Evolutionary conservation across 2,888 invertebrate genomes (phyloP), one percentile per base, ranked within the genome.

Genomic region (Mythimna vitellina): DNA sequence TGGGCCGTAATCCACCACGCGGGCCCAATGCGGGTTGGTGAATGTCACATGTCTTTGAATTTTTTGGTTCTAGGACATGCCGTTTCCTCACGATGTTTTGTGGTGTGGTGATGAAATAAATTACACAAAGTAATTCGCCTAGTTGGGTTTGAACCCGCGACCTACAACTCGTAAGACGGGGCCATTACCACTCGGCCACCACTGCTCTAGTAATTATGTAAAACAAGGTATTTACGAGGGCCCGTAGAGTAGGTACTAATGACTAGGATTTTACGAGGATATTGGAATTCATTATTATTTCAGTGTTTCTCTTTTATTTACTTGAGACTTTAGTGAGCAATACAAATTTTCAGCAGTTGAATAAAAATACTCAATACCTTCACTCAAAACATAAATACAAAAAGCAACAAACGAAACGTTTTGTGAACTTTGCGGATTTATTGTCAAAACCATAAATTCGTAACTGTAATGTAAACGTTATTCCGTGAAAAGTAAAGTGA

Each of bases 161-260:
- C n/a, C n/a, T n/a, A n/a, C n/a, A n/a, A n/a, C n/a, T n/a, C n/a
- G n/a, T n/a, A n/a, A n/a, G n/a, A n/a, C n/a, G n/a, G n/a, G n/a
- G n/a, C n/a, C n/a, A n/a, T n/a, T n/a, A n/a, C n/a, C n/a, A n/a
- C n/a, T n/a, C n/a, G n/a, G n/a, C n/a, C n/a, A n/a, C n/a, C n/a
- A n/a, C n/a, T n/a, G n/a, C n/a, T n/a, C n/a, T n/a, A n/a, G n/a
- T n/a, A 79, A 78, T 76, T 78, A 85, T 80, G 86, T 69, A 73
- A 86, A 85, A 73, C 63, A 42, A 54, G 9, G 57, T 67, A 67
- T 82, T 86, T 84, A 80, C 61, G 76, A 76, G 66, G 79, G 67
- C 69, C 65, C 35, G 58, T 58, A 58, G 73, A 76, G 73, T 78
- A 73, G 29, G 83, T 73, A 71, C 61, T 38, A 58, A 78, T 57